These are phyloP conservation scores for Champsocephalus gunnari DNA, from an alignment of 2,797 vertebrate species.

Conservation along the genomic window DNA sequence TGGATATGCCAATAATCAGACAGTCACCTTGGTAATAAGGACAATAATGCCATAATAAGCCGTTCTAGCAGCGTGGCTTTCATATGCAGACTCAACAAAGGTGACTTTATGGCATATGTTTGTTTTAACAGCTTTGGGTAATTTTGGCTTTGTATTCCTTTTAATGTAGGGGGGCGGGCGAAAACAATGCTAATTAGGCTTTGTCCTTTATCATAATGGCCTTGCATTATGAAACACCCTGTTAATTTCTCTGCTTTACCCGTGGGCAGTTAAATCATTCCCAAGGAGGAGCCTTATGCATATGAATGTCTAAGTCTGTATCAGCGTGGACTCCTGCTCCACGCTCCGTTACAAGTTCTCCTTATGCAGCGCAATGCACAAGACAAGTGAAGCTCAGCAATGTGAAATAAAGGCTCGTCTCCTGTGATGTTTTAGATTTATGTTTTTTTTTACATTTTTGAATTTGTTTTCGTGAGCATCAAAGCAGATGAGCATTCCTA, in stretches of 20 bases:
- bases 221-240: constrained; percentile 70
- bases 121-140: constrained; percentile 49
- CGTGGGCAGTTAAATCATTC: constrained; percentile 67
- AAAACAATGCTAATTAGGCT: constrained; percentile 58
- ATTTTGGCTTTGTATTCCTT: constrained; percentile 59
- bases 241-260: constrained; percentile 64
- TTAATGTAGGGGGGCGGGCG: constrained; percentile 41
- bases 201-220: constrained; percentile 70
- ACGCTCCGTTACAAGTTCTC: constrained; percentile 19
- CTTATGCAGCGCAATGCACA: constrained; percentile 62
- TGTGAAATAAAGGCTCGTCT: constrained; percentile 56
- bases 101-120: constrained; percentile 46
- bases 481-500: constrained; percentile 43
- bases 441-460: constrained; percentile 2
- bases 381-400: constrained; percentile 59
- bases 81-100: constrained; percentile 45
- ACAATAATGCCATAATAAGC: constrained; percentile 54
- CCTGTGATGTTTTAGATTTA: constrained; percentile 12
- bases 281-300: constrained; percentile 65
- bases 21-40: constrained; percentile 60
- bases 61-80: constrained; percentile 21
- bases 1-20: constrained; percentile 56
- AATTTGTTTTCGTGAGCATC: constrained; percentile 4
- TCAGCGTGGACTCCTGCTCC: constrained; percentile 64
- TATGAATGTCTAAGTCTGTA: constrained; percentile 76